Evolutionary conservation across 2,797 vertebrate species (phyloP).

Genomic region (Anisognathus igniventris): DNA sequence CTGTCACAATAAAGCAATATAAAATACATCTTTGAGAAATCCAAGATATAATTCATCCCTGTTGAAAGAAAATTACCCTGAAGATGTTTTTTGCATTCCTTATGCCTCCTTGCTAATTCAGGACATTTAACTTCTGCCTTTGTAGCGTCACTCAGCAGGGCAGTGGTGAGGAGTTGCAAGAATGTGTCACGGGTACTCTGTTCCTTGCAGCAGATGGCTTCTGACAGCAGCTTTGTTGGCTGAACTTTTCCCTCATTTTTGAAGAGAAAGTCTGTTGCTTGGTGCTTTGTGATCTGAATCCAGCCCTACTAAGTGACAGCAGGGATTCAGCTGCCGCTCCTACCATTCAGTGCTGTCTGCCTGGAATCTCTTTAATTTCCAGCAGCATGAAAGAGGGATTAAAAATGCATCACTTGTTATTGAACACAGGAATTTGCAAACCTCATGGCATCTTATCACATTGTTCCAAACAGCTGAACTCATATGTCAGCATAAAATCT

Average conservation of each 20-base stretch:
- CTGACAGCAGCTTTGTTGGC: not conserved
- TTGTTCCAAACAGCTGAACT: constrained; percentile 2
- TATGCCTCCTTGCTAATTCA: not conserved
- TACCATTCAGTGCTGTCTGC: not conserved
- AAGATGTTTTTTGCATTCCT: constrained; percentile 1
- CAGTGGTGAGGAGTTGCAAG: not conserved
- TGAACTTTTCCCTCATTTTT: constrained; percentile 37
- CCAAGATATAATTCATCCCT: not conserved
- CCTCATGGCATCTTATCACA: not conserved
- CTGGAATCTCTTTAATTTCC: constrained; percentile 40
- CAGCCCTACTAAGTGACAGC: constrained; percentile 27
- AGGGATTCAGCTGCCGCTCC: not conserved
- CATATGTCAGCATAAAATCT: not conserved
- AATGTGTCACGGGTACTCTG: not conserved
- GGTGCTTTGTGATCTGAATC: constrained; percentile 31
- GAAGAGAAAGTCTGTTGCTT: constrained; percentile 17
- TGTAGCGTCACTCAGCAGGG: not conserved
- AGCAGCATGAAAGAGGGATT: constrained; percentile 25
- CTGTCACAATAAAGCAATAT: not conserved
- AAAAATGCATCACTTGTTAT: constrained; percentile 37
- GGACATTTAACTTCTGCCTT: not conserved
- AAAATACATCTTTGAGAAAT: constrained; percentile 2
- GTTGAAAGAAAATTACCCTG: not conserved
- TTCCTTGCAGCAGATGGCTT: constrained; percentile 41
- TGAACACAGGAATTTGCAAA: constrained; percentile 24